Percentiles rank a stretch among this genome's conserved stretches.
Conservation (phyloP, 2,113 vertebrate species). For the Bolborhynchus lineola region DNA sequence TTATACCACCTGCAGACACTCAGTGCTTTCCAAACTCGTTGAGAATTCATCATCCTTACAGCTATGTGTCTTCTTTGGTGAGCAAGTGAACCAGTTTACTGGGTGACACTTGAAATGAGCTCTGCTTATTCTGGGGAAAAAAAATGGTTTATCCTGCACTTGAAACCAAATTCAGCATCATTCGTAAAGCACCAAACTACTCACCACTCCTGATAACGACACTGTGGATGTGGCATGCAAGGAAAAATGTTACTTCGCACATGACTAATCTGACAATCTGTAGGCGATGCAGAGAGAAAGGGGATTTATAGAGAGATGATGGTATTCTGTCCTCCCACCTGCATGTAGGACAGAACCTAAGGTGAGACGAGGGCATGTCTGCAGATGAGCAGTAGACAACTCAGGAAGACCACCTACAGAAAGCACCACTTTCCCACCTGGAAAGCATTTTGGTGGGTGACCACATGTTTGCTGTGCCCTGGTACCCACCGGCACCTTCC, state of each 20-base stretch:
- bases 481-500: background rate
- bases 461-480: fast-evolving
- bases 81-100: background rate
- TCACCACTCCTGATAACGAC: background rate
- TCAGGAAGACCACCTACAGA: background rate
- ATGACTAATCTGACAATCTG: background rate
- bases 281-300: fast-evolving
- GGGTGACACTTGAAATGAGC: background rate
- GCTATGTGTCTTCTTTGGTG: background rate
- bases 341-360: background rate
- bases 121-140: background rate
- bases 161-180: background rate
- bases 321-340: background rate
- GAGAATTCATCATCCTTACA: background rate
- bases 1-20: background rate
- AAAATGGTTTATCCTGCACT: background rate
- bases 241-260: background rate
- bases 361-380: background rate
- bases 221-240: background rate
- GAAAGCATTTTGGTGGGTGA: background rate
- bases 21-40: background rate
- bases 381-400: background rate
- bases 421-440: background rate
- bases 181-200: background rate
- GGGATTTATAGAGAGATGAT: background rate